phyloP scores from a whole-genome alignment of 2,888 invertebrate species.

The Tricholauxania praeusta region DNA sequence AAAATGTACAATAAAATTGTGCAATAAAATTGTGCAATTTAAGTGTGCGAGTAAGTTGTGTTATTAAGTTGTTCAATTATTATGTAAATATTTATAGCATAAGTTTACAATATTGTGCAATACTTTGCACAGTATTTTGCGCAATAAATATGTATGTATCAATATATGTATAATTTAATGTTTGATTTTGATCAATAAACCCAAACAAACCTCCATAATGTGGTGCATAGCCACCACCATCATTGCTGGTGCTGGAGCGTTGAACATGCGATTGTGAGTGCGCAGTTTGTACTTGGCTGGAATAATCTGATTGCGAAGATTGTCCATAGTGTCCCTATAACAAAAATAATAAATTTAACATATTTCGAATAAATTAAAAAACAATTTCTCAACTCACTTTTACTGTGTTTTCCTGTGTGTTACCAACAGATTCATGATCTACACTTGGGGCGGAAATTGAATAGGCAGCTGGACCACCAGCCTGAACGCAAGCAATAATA shows the following conservation, averaged over 20 bases:
- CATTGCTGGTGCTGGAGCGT: constrained; percentile 66
- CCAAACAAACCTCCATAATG: constrained; percentile 51
- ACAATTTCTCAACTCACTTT: constrained; percentile 37
- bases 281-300: constrained; percentile 67
- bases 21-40: too few relatives aligned
- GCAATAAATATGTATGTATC: background rate
- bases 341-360: background rate
- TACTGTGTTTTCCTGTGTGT: constrained; percentile 67
- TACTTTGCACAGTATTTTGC: background rate
- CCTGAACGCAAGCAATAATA: constrained; percentile 62
- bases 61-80: too few relatives aligned
- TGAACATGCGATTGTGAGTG: constrained; percentile 67
- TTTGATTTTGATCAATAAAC: background rate
- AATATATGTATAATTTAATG: background rate
- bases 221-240: constrained; percentile 63
- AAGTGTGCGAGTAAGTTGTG: too few relatives aligned
- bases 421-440: constrained; percentile 66
- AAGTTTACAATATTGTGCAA: too few relatives aligned
- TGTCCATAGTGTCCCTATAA: constrained; percentile 65
- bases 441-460: constrained; percentile 66
- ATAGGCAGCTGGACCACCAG: constrained; percentile 67
- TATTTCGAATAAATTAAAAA: background rate
- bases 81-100: too few relatives aligned
- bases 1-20: background rate
- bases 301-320: constrained; percentile 67